Evolutionary conservation across 2,888 invertebrate species (phyloP), one percentile per base, ranked within the genome.

Genomic region (Eulithis testata): DNA sequence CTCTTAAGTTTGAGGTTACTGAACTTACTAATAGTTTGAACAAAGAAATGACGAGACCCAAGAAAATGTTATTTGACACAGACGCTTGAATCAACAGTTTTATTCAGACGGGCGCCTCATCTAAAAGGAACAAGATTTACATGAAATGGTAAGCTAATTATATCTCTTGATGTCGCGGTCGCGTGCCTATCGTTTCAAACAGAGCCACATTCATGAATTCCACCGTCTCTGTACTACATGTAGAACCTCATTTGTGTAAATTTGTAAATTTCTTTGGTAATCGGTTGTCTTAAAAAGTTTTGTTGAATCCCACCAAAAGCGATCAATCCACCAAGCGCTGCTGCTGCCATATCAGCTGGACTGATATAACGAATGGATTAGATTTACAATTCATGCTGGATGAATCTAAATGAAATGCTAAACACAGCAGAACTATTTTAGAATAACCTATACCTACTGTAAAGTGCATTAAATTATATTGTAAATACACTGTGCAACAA

Each of bases 111-210:
- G 63, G 58, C 70, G 60, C 68, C 63, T 72, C 75, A 73, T 76
- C 74, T 73, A 78, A 80, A 81, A 81, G 77, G 80, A 77, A 76
- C 78, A 82, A 79, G 76, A 78, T 83, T 81, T 78, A 82, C 79
- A 76, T 74, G 83, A 82, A 80, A 80, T 78, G 80, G 75, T 78
- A 73, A 78, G 86, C 89, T 91, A 91, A 91, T 90, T 87, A 87
- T 91, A 90, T 74, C 82, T 76, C 71, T 78, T 75, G 82, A 75
- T 76, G 85, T 81, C 84, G 87, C 89, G 75, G 85, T 81, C 84
- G 87, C 89, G 75, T 87, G 83, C 87, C 84, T 85, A 79, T 80
- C 87, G 76, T 84, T 80, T 86, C 68, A 69, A 72, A 71, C 66
- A 71, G 53, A 71, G 74, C 66, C 69, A 75, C 68, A 73, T 70